Conservation (phyloP, 2,888 invertebrate genomes). For the Lutraria lutraria region DNA sequence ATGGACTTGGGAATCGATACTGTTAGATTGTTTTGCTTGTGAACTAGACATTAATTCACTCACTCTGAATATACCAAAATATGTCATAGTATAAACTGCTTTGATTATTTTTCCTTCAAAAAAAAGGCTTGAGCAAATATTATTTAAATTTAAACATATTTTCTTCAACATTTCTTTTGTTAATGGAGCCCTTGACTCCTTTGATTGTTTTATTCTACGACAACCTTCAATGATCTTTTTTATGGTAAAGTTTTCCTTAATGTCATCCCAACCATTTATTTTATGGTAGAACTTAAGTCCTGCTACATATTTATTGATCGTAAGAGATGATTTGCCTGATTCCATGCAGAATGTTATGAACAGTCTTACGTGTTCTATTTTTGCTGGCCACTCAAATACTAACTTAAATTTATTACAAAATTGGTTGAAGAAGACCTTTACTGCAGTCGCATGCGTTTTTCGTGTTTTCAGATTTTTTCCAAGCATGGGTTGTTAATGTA, state of each 20-base stretch:
- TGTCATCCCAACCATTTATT: background rate
- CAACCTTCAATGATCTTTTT: conserved; percentile 33
- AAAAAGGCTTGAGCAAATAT: too few species aligned
- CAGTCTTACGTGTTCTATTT: background rate
- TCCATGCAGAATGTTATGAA: conserved; percentile 7
- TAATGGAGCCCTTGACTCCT: conserved; percentile 6
- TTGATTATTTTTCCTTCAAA: too few species aligned
- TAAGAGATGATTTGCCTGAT: background rate
- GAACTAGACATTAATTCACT: too few species aligned
- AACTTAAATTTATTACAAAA: too few species aligned
- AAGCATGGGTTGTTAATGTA: background rate
- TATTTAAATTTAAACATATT: too few species aligned
- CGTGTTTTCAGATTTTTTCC: background rate
- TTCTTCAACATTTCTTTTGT: background rate
- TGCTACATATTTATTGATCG: conserved; percentile 3
- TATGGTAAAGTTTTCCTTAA: background rate
- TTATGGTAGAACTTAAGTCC: too few species aligned
- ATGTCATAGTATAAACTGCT: too few species aligned
- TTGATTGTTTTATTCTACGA: background rate
- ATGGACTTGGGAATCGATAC: too few species aligned
- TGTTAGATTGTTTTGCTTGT: too few species aligned
- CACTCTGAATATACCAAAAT: too few species aligned
- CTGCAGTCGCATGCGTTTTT: background rate
- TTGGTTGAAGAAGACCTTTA: background rate
- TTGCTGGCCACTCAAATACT: too few species aligned